Conservation (phyloP, 2,888 invertebrate species). For the Gasteruption jaculator region DNA sequence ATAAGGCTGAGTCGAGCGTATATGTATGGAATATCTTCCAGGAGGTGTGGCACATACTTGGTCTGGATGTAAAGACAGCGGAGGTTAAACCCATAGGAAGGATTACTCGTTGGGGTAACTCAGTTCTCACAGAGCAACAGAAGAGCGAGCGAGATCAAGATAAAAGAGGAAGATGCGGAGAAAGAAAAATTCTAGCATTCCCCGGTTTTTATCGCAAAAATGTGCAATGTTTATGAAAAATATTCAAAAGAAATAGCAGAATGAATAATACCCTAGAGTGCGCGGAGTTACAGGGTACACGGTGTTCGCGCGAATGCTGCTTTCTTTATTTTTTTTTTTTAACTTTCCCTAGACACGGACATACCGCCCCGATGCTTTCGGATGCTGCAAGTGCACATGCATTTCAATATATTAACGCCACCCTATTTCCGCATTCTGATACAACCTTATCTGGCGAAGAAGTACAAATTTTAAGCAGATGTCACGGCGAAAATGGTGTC, state of each 20-base stretch:
- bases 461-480: not conserved
- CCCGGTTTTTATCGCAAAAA: conserved; percentile 22
- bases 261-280: conserved; percentile 26
- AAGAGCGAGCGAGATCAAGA: no score
- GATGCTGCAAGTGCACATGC: conserved; percentile 27
- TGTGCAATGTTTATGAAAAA: conserved; percentile 32
- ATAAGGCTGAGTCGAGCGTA: no score
- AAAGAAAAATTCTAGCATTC: no score
- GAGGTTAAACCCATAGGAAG: no score
- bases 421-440: conserved; percentile 15
- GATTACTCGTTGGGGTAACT: no score
- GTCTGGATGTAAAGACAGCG: no score
- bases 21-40: no score
- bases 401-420: conserved; percentile 30
- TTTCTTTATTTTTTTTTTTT: conserved; percentile 14
- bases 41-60: no score
- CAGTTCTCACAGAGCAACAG: no score
- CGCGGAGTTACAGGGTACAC: conserved; percentile 7
- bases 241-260: conserved; percentile 25
- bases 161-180: no score
- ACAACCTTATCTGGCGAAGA: not conserved
- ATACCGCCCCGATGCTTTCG: conserved; percentile 8
- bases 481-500: conserved; percentile 4
- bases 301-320: conserved; percentile 17
- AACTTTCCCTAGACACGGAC: conserved; percentile 9